These are phyloP conservation scores for Pseudorhiza aurosa DNA, from an alignment of 30 jellyfish, hydroid and myxozoan genomes.

Conservation along the genomic window DNA sequence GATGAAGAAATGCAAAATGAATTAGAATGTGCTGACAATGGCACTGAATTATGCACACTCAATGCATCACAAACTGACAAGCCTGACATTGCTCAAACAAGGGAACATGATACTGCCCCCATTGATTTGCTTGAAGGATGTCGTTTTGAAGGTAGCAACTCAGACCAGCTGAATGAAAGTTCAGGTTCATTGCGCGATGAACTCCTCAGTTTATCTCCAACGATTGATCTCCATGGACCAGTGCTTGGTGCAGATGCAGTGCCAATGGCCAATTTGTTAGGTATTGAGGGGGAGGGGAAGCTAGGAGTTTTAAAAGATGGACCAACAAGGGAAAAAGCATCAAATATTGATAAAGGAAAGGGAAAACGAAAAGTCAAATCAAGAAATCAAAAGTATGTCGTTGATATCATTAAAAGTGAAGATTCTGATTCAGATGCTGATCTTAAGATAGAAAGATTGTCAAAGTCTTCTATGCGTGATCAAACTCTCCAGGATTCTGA, in stretches of 20 bases:
- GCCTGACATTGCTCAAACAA: background rate
- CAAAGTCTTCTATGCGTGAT: background rate
- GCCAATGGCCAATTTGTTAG: background rate
- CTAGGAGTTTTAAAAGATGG: background rate
- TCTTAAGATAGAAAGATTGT: background rate
- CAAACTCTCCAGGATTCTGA: too few species aligned
- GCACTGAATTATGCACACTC: background rate
- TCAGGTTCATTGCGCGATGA: conserved; percentile 48
- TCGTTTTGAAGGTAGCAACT: background rate
- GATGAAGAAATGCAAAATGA: background rate
- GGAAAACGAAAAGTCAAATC: conserved; percentile 18
- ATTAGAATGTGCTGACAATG: background rate
- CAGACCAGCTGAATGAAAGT: background rate
- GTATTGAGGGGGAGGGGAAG: background rate
- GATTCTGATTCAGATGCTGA: conserved; percentile 38
- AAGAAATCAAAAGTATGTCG: conserved; percentile 39
- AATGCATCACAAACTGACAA: background rate
- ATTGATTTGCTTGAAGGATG: conserved; percentile 30
- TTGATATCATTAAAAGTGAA: conserved; percentile 29
- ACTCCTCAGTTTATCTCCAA: conserved; percentile 35
- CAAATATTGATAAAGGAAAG: background rate
- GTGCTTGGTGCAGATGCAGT: conserved; percentile 1
- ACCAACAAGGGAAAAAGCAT: background rate
- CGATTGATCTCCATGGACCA: conserved; percentile 33
- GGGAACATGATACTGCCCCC: background rate